Conservation (phyloP, 2,888 invertebrate species). For the Mythimna albipuncta region DNA sequence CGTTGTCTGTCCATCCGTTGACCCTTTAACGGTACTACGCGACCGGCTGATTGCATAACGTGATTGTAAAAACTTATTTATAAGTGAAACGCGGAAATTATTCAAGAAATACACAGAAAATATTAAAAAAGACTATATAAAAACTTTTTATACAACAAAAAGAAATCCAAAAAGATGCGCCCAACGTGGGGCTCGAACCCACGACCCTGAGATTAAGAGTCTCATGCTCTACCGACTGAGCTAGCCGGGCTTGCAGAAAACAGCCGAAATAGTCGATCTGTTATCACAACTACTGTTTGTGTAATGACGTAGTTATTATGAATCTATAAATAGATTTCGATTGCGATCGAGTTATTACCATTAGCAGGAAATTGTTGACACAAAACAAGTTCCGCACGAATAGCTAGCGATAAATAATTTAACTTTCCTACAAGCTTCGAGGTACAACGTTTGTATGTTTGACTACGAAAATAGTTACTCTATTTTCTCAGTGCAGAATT, state of each 20-base stretch:
- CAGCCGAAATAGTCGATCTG: conserved; percentile 47
- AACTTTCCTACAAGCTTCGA: conserved; percentile 34
- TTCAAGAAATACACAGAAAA: neutral
- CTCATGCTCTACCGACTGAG: conserved; percentile 91
- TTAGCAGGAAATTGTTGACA: conserved; percentile 36
- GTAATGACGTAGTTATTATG: conserved; percentile 33
- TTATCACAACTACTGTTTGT: conserved; percentile 23
- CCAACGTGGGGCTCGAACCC: conserved; percentile 92
- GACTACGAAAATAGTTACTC: conserved; percentile 64
- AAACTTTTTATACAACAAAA: neutral
- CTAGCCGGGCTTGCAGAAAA: conserved; percentile 83
- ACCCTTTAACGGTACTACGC: conserved; percentile 80
- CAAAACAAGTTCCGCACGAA: conserved; percentile 25
- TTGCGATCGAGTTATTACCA: conserved; percentile 24
- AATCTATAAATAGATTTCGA: conserved; percentile 41
- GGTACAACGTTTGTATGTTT: conserved; percentile 48
- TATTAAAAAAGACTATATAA: neutral
- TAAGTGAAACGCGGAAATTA: neutral
- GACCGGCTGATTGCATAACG: conserved; percentile 74
- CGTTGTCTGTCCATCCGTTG: conserved; percentile 77
- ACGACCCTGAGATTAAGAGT: conserved; percentile 93
- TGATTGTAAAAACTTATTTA: conserved; percentile 62
- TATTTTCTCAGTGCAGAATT: conserved; percentile 70
- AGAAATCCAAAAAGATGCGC: conserved; percentile 76
- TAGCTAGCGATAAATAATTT: conserved; percentile 41